These are phyloP conservation scores for Incurvaria masculella DNA, from an alignment of 2,888 invertebrate species.

Conservation along the genomic window DNA sequence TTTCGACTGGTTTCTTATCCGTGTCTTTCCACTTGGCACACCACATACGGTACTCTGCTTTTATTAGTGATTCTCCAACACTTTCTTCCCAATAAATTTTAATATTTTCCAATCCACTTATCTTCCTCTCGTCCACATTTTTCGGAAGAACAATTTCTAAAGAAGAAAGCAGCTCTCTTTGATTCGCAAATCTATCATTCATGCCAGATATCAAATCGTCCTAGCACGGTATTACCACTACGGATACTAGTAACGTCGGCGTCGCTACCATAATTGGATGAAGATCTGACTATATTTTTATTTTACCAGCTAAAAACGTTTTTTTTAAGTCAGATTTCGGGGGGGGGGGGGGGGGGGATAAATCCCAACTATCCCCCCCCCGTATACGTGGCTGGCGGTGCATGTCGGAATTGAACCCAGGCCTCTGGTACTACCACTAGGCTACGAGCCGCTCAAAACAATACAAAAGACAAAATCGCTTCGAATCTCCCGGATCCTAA, in stretches of 20 bases:
- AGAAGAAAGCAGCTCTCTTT: constrained; percentile 11
- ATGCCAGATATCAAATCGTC: constrained; percentile 3
- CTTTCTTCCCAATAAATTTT: constrained; percentile 8
- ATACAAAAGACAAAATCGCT: no score
- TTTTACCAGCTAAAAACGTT: constrained; percentile 4
- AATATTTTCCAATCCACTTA: constrained; percentile 2
- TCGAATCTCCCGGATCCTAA: no score
- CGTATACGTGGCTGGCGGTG: neutral
- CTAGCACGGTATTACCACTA: constrained; percentile 2
- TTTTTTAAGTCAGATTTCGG: constrained; percentile 3
- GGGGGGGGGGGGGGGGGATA: neutral
- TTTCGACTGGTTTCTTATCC: constrained; percentile 9
- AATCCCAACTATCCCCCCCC: neutral
- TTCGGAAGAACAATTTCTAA: constrained; percentile 10
- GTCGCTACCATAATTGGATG: constrained; percentile 1
- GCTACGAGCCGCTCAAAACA: no score
- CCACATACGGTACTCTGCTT: constrained; percentile 8
- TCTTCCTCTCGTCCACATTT: constrained; percentile 10
- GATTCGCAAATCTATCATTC: constrained; percentile 9
- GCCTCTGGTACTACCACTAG: no score
- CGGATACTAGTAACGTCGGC: neutral
- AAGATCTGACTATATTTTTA: constrained; percentile 3
- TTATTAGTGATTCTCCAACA: constrained; percentile 8
- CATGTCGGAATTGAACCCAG: no score
- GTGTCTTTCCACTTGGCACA: constrained; percentile 9